These are phyloP conservation scores for Castor canadensis DNA, from an alignment of 2,113 vertebrate genomes.

Conservation along the genomic window DNA sequence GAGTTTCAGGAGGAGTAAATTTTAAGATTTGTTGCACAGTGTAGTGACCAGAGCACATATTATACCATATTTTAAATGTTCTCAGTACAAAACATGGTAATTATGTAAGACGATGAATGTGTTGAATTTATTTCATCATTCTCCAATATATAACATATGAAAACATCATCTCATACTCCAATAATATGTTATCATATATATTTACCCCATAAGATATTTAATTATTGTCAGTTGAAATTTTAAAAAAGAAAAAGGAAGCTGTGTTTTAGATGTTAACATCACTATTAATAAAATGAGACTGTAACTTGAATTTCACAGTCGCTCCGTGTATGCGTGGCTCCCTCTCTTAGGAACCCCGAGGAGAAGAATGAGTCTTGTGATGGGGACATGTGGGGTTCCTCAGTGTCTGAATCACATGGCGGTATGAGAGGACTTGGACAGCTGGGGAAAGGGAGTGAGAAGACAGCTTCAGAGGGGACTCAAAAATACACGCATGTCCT, in stretches of 20 bases:
- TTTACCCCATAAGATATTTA: background rate
- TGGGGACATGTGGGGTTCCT: fast-evolving
- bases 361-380: background rate
- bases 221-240: background rate
- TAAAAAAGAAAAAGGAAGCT: background rate
- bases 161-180: background rate
- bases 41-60: too few species aligned
- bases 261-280: background rate
- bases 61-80: background rate
- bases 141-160: background rate
- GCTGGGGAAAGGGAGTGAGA: background rate
- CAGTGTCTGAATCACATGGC: background rate
- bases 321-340: background rate
- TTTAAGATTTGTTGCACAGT: too few species aligned
- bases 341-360: background rate
- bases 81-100: background rate
- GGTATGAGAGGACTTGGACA: too few species aligned
- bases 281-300: background rate
- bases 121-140: background rate
- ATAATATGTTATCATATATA: background rate
- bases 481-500: background rate
- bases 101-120: background rate
- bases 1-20: too few species aligned
- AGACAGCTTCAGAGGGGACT: background rate
- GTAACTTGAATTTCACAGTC: fast-evolving